Percentiles rank a stretch among this genome's conserved stretches.
These are phyloP conservation scores for Triplophysa dalaica DNA, from an alignment of 2,113 vertebrate species.

Conservation along the genomic window DNA sequence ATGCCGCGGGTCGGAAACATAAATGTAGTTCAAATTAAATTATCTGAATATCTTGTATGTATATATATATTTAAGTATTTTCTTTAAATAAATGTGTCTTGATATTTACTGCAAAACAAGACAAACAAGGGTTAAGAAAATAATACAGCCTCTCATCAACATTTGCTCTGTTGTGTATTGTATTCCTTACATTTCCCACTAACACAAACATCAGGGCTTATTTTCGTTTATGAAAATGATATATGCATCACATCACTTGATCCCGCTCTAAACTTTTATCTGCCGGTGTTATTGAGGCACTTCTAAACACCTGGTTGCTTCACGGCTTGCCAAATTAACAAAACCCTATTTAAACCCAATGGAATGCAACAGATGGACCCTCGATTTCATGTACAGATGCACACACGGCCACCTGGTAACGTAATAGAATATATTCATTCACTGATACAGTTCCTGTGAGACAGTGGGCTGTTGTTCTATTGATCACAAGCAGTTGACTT, in stretches of 20 bases:
- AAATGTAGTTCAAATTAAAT: too few relatives aligned
- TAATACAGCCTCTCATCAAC: too few relatives aligned
- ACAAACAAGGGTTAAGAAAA: too few relatives aligned
- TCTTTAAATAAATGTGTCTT: too few relatives aligned
- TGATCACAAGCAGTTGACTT: slow-evolving; percentile 11
- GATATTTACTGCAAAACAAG: too few relatives aligned
- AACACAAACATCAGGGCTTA: not conserved
- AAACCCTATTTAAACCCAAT: slow-evolving; percentile 1
- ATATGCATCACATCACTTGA: slow-evolving; percentile 1
- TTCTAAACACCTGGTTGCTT: slow-evolving; percentile 6
- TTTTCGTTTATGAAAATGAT: not conserved
- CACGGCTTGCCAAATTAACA: not conserved
- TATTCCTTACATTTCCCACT: not conserved
- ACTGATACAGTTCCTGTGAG: not conserved
- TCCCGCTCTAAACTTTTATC: not conserved
- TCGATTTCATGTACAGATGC: not conserved
- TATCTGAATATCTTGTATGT: too few relatives aligned
- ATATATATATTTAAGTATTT: too few relatives aligned
- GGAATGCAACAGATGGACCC: slow-evolving; percentile 28
- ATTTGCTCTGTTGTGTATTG: not conserved
- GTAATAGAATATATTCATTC: not conserved
- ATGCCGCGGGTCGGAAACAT: too few relatives aligned
- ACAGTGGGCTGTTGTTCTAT: not conserved
- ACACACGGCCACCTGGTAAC: slow-evolving; percentile 13
- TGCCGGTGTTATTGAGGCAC: not conserved